A percentile compares a stretch with the other conserved stretches of the same genome.
Conservation (phyloP, 2,888 invertebrate species). For the Meganola albula region DNA sequence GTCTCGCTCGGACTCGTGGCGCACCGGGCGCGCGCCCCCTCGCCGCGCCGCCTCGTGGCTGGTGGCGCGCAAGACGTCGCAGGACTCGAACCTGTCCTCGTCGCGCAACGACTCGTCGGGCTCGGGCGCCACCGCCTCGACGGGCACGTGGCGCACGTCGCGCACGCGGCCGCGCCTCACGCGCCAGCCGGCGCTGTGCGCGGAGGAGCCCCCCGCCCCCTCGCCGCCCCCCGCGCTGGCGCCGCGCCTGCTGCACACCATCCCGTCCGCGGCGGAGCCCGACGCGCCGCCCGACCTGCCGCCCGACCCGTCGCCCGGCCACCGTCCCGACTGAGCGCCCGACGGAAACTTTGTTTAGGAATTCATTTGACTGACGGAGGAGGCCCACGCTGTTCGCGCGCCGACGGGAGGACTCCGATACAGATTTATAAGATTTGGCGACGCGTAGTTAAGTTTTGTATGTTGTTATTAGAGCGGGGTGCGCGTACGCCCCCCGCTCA, state of each 20-base stretch:
- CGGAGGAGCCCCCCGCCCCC: conserved; percentile 83
- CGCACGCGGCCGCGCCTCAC: conserved; percentile 89
- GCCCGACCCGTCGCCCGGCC: conserved; percentile 22
- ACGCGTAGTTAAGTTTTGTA: conserved; percentile 27
- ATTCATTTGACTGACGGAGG: conserved; percentile 45
- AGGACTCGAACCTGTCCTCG: conserved; percentile 93
- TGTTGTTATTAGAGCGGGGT: conserved; percentile 18
- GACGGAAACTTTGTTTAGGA: not conserved
- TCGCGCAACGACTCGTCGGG: conserved; percentile 95
- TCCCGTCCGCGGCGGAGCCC: conserved; percentile 62
- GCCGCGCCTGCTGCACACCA: conserved; percentile 55
- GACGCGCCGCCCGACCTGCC: conserved; percentile 48
- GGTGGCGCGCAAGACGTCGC: conserved; percentile 93
- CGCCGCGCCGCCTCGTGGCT: conserved; percentile 92
- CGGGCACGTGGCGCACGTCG: conserved; percentile 93
- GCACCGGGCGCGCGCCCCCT: conserved; percentile 86
- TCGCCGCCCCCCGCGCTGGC: conserved; percentile 34
- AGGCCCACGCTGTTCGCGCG: conserved; percentile 18
- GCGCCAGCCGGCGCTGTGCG: conserved; percentile 87
- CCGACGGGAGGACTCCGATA: no score
- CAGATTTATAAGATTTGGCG: conserved; percentile 19
- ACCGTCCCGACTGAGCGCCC: conserved; percentile 13
- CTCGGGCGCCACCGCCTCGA: conserved; percentile 91
- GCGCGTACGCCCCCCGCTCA: conserved; percentile 11
- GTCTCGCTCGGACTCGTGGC: conserved; percentile 92